Evolutionary conservation across 2,113 vertebrate species (phyloP).

Genomic region (Sprattus sprattus): DNA sequence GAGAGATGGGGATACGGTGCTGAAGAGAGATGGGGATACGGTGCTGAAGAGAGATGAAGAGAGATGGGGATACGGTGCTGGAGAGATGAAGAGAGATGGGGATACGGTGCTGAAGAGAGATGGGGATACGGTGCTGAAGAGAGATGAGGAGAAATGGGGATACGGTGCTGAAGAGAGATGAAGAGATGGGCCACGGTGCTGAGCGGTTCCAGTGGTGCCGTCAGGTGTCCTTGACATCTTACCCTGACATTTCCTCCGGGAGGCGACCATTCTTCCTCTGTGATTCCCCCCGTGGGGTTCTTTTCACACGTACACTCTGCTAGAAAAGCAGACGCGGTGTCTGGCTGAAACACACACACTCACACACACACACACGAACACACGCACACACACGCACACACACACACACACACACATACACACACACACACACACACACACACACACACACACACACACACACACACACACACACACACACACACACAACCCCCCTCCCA

Average conservation of each 20-base stretch:
- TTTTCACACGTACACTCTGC: slow-evolving; percentile 33
- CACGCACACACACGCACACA: background rate
- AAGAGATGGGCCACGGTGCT: no score
- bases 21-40: no score
- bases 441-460: background rate
- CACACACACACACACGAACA: slow-evolving; percentile 15
- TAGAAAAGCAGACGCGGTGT: background rate
- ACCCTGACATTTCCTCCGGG: slow-evolving; percentile 54
- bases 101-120: no score
- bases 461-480: slow-evolving; percentile 7
- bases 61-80: no score
- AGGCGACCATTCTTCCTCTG: slow-evolving; percentile 51
- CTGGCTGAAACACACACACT: background rate
- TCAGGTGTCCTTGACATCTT: slow-evolving; percentile 61
- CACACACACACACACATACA: background rate
- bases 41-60: no score
- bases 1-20: no score
- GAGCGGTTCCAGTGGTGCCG: slow-evolving; percentile 12
- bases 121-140: no score
- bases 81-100: no score
- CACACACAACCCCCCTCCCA: background rate
- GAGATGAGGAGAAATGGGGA: no score
- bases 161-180: background rate
- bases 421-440: background rate
- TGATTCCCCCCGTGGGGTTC: slow-evolving; percentile 34